phyloP scores from a whole-genome alignment of 2,113 vertebrate genomes.

The Isurus oxyrinchus region DNA sequence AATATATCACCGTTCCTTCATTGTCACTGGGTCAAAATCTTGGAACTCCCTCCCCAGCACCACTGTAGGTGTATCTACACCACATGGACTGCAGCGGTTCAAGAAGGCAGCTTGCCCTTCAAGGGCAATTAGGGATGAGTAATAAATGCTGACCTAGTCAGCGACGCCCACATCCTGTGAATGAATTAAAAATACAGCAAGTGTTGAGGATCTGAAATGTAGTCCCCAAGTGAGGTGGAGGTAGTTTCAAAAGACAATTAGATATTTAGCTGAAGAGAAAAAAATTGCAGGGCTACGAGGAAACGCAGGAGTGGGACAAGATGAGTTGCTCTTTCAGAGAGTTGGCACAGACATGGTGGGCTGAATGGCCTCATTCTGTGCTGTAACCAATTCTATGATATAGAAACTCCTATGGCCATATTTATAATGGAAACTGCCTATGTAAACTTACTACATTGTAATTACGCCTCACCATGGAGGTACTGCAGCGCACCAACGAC shows the following conservation, averaged over 20 bases:
- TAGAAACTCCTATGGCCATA: neutral
- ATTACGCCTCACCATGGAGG: neutral
- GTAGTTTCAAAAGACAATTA: neutral
- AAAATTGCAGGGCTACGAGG: neutral
- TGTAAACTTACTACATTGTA: neutral
- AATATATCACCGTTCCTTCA: no score
- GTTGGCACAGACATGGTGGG: no score
- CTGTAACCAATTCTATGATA: neutral
- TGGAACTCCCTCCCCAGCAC: no score
- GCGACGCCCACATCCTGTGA: no score
- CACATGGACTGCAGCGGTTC: no score
- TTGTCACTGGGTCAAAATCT: no score
- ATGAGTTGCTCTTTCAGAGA: neutral
- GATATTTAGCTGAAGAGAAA: neutral
- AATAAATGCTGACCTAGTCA: no score
- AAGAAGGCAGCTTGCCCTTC: no score
- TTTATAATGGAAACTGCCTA: neutral
- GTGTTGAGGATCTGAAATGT: neutral
- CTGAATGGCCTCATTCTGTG: neutral
- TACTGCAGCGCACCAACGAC: neutral
- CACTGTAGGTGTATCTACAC: no score
- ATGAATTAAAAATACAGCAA: neutral
- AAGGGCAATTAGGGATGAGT: no score
- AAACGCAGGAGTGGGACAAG: neutral
- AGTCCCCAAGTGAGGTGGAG: neutral